Percentiles rank a stretch among this genome's conserved stretches.
Evolutionary conservation across 92 coral and sea anemone species (phyloP).

Genomic region (Zoanthus solanderi): DNA sequence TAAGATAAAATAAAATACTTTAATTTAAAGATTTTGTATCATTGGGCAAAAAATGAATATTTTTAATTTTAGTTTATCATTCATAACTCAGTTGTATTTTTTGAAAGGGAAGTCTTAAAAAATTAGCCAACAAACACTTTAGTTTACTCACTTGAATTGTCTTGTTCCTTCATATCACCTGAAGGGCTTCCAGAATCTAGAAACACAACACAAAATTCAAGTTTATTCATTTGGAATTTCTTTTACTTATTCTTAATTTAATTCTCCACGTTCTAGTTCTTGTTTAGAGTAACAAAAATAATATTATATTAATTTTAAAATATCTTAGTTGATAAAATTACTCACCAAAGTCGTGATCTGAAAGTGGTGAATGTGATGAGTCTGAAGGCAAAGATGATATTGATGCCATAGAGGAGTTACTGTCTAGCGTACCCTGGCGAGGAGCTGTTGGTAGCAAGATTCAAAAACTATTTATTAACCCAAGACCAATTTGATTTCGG

Average conservation of each 20-base stretch:
- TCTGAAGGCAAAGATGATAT: conserved; percentile 28
- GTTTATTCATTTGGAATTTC: not conserved
- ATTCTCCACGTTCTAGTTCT: too few relatives aligned
- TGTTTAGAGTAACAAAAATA: too few relatives aligned
- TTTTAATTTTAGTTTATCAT: too few relatives aligned
- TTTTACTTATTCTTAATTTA: not conserved
- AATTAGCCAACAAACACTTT: too few relatives aligned
- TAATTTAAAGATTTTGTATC: too few relatives aligned
- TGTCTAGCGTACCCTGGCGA: conserved; percentile 31
- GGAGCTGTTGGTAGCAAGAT: conserved; percentile 7
- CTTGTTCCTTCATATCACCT: not conserved
- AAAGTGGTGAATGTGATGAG: conserved; percentile 43
- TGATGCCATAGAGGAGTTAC: conserved; percentile 28
- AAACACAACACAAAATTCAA: not conserved
- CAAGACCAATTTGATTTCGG: not conserved
- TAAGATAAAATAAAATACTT: too few relatives aligned
- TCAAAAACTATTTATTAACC: too few relatives aligned
- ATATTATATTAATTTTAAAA: too few relatives aligned
- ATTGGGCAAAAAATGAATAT: too few relatives aligned
- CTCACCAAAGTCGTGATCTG: conserved; percentile 25
- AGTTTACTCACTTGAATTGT: not conserved
- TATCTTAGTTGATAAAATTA: not conserved
- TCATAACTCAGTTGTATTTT: too few relatives aligned
- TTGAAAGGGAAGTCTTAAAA: too few relatives aligned
- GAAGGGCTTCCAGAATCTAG: conserved; percentile 17